A percentile compares a stretch with the other conserved stretches of the same genome.
These are phyloP conservation scores for Patella caerulea DNA, from an alignment of 2,888 invertebrate genomes.

Conservation along the genomic window DNA sequence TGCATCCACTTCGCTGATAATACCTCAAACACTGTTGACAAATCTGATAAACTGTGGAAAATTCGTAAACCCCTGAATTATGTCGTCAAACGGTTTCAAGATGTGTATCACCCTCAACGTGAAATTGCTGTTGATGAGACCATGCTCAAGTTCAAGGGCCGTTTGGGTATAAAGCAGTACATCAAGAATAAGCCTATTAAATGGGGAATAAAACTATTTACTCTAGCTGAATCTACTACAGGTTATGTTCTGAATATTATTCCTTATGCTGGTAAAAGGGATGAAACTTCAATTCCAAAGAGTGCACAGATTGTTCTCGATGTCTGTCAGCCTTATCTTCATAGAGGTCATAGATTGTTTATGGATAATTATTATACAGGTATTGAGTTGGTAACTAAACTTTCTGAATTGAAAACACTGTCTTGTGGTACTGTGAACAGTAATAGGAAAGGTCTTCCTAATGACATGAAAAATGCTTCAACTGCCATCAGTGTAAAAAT, in stretches of 20 bases:
- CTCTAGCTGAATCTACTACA: background rate
- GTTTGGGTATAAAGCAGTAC: background rate
- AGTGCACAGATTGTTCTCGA: background rate
- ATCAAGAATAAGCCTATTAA: slow-evolving; percentile 1
- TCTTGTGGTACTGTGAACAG: background rate
- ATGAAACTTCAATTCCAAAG: background rate
- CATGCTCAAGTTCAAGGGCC: slow-evolving; percentile 1
- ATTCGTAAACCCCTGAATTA: background rate
- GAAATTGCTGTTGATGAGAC: slow-evolving; percentile 8
- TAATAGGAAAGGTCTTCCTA: background rate
- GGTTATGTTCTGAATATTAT: slow-evolving; percentile 4
- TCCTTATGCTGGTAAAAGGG: background rate
- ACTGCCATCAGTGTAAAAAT: background rate
- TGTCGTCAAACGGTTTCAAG: slow-evolving; percentile 1
- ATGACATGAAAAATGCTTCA: background rate
- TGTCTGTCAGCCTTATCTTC: background rate
- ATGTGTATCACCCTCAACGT: background rate
- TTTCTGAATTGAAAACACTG: background rate
- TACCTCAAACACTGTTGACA: slow-evolving; percentile 3
- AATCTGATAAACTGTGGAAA: slow-evolving; percentile 2
- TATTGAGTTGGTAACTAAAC: background rate
- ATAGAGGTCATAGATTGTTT: background rate
- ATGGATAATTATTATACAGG: slow-evolving; percentile 6
- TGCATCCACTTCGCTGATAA: background rate
- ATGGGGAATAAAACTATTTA: slow-evolving; percentile 1